Percentiles rank a stretch among this genome's conserved stretches.
These are phyloP conservation scores for Cyprinus carpio DNA, from an alignment of 2,113 vertebrate genomes.

Conservation along the genomic window DNA sequence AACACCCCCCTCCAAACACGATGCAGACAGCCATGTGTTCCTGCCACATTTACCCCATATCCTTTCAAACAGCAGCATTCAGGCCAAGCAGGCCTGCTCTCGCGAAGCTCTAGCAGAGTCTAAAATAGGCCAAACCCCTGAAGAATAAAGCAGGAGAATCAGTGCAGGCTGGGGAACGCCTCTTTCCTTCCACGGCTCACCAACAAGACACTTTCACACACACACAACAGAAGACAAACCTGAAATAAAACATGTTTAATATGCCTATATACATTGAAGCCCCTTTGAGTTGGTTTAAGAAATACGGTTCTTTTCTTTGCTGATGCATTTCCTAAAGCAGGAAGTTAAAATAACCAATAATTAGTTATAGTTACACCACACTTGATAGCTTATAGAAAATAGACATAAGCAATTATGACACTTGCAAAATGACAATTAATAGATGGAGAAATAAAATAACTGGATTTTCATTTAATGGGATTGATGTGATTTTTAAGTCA, in stretches of 20 bases:
- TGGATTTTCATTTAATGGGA: background rate
- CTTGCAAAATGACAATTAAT: background rate
- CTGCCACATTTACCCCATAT: slow-evolving; percentile 60
- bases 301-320: background rate
- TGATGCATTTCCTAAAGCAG: background rate
- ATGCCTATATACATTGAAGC: background rate
- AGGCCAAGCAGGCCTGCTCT: slow-evolving; percentile 61
- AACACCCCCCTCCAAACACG: slow-evolving; percentile 17
- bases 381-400: background rate
- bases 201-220: background rate
- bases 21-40: slow-evolving; percentile 57
- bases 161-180: slow-evolving; percentile 58
- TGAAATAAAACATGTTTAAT: background rate
- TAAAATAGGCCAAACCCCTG: slow-evolving; percentile 74
- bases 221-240: slow-evolving; percentile 28
- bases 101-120: slow-evolving; percentile 60
- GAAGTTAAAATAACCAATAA: background rate
- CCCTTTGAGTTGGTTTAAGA: background rate
- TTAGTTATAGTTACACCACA: background rate
- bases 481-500: background rate
- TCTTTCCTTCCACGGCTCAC: background rate
- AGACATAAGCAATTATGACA: background rate
- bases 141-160: slow-evolving; percentile 72
- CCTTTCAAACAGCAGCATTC: slow-evolving; percentile 50
- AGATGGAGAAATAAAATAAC: background rate